Percentiles rank a stretch among this genome's conserved stretches.
Evolutionary conservation across 2,888 invertebrate genomes (phyloP).

Genomic region (Napeogenes sylphis): DNA sequence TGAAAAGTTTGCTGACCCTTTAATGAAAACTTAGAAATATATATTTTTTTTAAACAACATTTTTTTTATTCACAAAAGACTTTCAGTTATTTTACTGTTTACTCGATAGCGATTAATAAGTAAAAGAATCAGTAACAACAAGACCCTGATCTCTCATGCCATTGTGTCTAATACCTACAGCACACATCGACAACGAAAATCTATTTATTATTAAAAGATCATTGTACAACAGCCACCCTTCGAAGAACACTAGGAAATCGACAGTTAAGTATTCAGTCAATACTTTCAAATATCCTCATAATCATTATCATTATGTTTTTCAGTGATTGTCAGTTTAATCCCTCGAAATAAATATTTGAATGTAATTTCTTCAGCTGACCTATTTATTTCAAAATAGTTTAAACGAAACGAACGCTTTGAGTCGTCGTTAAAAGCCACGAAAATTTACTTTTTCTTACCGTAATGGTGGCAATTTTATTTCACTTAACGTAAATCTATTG

Average conservation of each 20-base stretch:
- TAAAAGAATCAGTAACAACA: constrained; percentile 60
- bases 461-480: constrained; percentile 7
- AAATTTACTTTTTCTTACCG: constrained; percentile 8
- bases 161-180: constrained; percentile 49
- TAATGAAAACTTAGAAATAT: too few relatives aligned
- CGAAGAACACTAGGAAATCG: background rate
- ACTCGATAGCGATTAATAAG: constrained; percentile 37
- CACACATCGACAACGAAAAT: constrained; percentile 33
- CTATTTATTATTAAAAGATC: constrained; percentile 43
- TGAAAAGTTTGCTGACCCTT: too few relatives aligned
- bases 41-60: constrained; percentile 31
- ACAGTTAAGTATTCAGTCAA: background rate
- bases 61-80: constrained; percentile 32
- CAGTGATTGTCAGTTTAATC: background rate
- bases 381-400: constrained; percentile 2
- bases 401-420: constrained; percentile 4
- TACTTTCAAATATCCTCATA: background rate
- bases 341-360: background rate
- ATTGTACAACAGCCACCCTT: constrained; percentile 20
- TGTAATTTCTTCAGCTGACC: background rate
- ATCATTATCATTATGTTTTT: background rate
- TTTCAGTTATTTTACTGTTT: constrained; percentile 29
- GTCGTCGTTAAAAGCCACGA: constrained; percentile 10
- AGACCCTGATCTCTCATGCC: constrained; percentile 48
- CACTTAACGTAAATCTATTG: constrained; percentile 1